Conservation (phyloP, 2,888 invertebrate species). For the Cataglyphis livida region DNA sequence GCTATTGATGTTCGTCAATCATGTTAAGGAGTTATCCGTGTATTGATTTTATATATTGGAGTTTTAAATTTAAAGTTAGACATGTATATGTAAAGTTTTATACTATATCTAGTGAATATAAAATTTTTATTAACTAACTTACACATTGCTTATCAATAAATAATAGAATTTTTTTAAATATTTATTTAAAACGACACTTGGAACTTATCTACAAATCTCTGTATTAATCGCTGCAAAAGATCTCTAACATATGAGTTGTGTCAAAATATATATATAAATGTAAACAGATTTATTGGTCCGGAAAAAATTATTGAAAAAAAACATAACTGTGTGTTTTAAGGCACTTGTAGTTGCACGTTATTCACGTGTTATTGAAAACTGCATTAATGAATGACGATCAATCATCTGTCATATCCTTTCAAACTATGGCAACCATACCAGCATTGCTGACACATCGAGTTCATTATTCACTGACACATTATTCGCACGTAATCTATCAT, state of each 20-base stretch:
- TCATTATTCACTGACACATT: slow-evolving; percentile 54
- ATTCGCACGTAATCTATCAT: slow-evolving; percentile 47
- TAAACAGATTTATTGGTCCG: background rate
- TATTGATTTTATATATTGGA: background rate
- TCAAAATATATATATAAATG: background rate
- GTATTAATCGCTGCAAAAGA: background rate
- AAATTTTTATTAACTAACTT: background rate
- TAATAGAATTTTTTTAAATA: background rate
- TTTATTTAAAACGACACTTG: background rate
- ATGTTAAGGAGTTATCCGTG: background rate
- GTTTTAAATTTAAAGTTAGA: background rate
- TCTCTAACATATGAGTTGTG: background rate
- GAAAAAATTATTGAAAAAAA: slow-evolving; percentile 12
- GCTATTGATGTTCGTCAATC: background rate
- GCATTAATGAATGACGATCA: slow-evolving; percentile 51
- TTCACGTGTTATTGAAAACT: slow-evolving; percentile 49
- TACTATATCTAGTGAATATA: background rate
- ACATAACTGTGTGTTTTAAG: background rate
- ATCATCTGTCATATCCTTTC: slow-evolving; percentile 48
- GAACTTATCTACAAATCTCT: background rate
- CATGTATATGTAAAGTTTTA: background rate
- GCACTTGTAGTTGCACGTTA: slow-evolving; percentile 14
- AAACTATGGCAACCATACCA: slow-evolving; percentile 29
- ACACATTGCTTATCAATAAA: background rate
- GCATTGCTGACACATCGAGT: slow-evolving; percentile 45